Evolutionary conservation across 2,797 vertebrate genomes (phyloP).

Genomic region (Hirundo rustica): DNA sequence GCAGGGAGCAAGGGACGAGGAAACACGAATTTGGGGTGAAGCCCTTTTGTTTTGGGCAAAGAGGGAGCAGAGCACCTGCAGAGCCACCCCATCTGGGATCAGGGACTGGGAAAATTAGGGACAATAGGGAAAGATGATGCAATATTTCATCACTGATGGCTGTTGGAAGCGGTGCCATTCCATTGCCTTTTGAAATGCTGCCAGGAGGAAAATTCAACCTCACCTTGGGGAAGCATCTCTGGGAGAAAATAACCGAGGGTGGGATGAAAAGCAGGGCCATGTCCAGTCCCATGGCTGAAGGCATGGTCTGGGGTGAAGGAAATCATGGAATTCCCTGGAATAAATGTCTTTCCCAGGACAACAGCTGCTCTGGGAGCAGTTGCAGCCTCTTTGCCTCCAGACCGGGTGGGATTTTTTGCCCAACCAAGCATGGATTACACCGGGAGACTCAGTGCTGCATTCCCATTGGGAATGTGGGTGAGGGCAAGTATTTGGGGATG

Average conservation of each 20-base stretch:
- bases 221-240: neutral
- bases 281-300: fast-evolving
- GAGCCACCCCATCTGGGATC: neutral
- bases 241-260: fast-evolving
- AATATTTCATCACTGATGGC: neutral
- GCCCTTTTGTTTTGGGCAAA: neutral
- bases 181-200: neutral
- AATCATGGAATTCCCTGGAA: neutral
- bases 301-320: neutral
- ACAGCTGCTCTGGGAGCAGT: neutral
- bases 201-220: neutral
- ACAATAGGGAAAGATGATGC: neutral
- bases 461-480: fast-evolving
- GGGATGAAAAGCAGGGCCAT: fast-evolving
- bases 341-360: neutral
- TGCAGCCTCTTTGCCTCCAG: neutral
- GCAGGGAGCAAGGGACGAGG: fast-evolving
- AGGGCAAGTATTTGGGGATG: neutral
- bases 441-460: fast-evolving
- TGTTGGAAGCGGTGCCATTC: fast-evolving
- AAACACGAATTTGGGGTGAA: neutral
- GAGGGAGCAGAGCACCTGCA: neutral
- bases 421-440: neutral
- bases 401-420: neutral
- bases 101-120: neutral